Percentiles rank a stretch among this genome's conserved stretches.
Conservation (phyloP, 2,888 invertebrate species). For the Cyclophora punctaria region DNA sequence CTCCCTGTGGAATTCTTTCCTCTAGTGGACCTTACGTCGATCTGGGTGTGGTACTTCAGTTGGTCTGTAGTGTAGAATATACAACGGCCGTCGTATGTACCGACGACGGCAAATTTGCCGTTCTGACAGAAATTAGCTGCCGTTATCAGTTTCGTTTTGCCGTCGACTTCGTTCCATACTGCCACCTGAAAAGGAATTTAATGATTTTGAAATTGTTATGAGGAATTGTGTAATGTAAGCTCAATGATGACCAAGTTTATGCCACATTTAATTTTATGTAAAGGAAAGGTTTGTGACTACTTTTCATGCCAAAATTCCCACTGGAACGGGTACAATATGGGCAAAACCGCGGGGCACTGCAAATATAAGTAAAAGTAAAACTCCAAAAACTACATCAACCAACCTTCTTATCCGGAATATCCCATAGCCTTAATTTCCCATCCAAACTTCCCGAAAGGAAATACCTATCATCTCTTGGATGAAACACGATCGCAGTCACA, state of each 20-base stretch:
- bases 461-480: slow-evolving; percentile 92
- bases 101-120: slow-evolving; percentile 98
- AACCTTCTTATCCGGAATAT: slow-evolving; percentile 97
- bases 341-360: no score
- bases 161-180: slow-evolving; percentile 97
- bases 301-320: no score
- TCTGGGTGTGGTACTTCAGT: slow-evolving; percentile 97
- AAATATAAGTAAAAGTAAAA: no score
- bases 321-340: no score
- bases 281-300: background rate
- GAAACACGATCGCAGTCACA: slow-evolving; percentile 98
- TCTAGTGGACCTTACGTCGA: slow-evolving; percentile 95
- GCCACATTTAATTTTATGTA: background rate
- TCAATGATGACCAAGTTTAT: background rate
- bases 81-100: slow-evolving; percentile 98
- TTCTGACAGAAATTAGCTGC: slow-evolving; percentile 98
- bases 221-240: background rate
- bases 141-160: slow-evolving; percentile 95
- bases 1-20: slow-evolving; percentile 95
- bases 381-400: slow-evolving; percentile 1
- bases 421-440: slow-evolving; percentile 98
- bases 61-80: slow-evolving; percentile 99
- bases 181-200: slow-evolving; percentile 79
- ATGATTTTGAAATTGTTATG: background rate
- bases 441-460: slow-evolving; percentile 98